Evolutionary conservation across 2,888 invertebrate genomes (phyloP), one percentile per base, ranked within the genome.

Genomic region (Lepetodrilus schrolli): DNA sequence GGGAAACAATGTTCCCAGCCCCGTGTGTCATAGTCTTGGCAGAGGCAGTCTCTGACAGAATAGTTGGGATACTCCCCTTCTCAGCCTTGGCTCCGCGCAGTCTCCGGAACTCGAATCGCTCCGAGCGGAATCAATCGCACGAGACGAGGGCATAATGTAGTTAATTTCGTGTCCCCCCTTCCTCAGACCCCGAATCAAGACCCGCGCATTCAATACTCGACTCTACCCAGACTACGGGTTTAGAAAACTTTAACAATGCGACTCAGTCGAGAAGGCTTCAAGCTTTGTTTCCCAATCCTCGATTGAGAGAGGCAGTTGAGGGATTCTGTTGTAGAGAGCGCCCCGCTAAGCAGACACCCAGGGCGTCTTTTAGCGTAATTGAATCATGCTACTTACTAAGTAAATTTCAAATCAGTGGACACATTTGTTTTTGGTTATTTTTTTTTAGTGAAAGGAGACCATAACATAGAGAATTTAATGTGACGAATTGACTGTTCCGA

Each of bases 121-220:
- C 23, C 65, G 66, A 72, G 72, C 72, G 72, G 43, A 72, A 72
- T 72, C 66, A 72, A 72, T 72, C 72, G 51, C 65, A 72, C 65
- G 72, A 72, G 66, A 72, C 72, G 65, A 34, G 51, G 66, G 66
- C 51, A 72, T 72, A 72, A 72, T 72, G 72, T 48, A 72, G 72
- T 72, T 72, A 72, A 72, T 72, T 72, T 72, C 48, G 48, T 66
- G 58, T 65, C 58, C 34, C 48, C 10, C 65, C 65, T 30, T 58
- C 58, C 58, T 34, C 1, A 30, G 13, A 26, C 26, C 23, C 13
- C 17, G 43, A 17, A 30, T 34, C 23, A 26, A n/a, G n/a, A 30
- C 58, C 23, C 58, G 17, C 30, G 26, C 17, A 58, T 58, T 58
- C 30, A 58, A 17, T 30, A 34, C 58, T 58, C 58, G 10, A 13